Evolutionary conservation across 2,888 invertebrate genomes (phyloP).

Genomic region (Parnassius apollo): DNA sequence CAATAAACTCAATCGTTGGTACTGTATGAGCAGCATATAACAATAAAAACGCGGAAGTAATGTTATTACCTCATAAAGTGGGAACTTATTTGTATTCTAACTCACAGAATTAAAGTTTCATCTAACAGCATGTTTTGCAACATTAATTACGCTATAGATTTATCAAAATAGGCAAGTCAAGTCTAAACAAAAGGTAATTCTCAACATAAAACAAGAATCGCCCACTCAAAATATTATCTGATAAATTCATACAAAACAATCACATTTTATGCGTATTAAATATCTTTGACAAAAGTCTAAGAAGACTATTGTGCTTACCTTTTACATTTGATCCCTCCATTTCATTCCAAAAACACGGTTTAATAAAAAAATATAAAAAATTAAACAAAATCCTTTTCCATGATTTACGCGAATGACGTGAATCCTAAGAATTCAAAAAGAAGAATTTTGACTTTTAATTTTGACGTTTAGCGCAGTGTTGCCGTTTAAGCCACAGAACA

Average conservation of each 20-base stretch:
- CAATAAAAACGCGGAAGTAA: slow-evolving; percentile 42
- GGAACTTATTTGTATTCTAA: neutral
- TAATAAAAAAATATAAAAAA: slow-evolving; percentile 38
- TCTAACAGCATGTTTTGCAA: neutral
- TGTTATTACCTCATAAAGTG: slow-evolving; percentile 21
- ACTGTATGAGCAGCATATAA: neutral
- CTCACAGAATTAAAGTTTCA: no score
- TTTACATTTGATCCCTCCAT: slow-evolving; percentile 65
- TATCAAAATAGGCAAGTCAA: slow-evolving; percentile 35
- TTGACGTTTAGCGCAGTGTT: no score
- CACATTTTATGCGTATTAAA: slow-evolving; percentile 18
- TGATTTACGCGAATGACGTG: slow-evolving; percentile 30
- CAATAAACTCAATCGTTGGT: no score
- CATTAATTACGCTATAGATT: slow-evolving; percentile 7
- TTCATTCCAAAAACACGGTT: slow-evolving; percentile 56
- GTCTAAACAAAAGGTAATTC: slow-evolving; percentile 68
- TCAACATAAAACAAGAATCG: slow-evolving; percentile 58
- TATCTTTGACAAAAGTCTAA: neutral
- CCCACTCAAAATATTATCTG: slow-evolving; percentile 65
- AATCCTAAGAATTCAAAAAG: neutral
- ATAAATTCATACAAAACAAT: slow-evolving; percentile 50
- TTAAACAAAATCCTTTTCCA: slow-evolving; percentile 37
- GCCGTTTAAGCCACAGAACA: no score
- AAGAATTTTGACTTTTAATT: no score
- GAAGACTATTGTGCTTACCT: slow-evolving; percentile 45